A percentile compares a stretch with the other conserved stretches of the same genome.
Conservation (phyloP, 2,888 invertebrate species). For the Alloscopus bannaensis region DNA sequence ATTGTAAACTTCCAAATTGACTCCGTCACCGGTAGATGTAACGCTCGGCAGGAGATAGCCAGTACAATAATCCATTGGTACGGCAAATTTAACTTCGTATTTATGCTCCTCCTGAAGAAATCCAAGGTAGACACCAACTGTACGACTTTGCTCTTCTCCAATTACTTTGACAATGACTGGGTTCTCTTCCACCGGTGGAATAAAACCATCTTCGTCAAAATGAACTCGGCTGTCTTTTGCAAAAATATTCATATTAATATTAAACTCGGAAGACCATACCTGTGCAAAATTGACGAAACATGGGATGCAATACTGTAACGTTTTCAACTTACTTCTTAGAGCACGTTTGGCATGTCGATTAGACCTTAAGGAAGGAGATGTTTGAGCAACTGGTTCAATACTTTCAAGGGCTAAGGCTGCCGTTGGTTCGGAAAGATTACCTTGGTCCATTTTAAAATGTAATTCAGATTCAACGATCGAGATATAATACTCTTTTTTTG, state of each 20-base stretch:
- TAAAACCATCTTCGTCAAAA: conserved; percentile 67
- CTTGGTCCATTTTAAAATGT: conserved; percentile 44
- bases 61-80: conserved; percentile 66
- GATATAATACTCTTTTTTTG: too few species aligned
- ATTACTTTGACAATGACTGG: conserved; percentile 66
- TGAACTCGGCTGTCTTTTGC: conserved; percentile 71
- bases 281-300: background rate
- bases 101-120: conserved; percentile 70
- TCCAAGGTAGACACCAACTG: conserved; percentile 69
- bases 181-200: conserved; percentile 62
- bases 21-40: conserved; percentile 29
- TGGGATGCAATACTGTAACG: background rate
- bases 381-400: conserved; percentile 58
- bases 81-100: conserved; percentile 67
- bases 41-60: conserved; percentile 46
- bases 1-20: conserved; percentile 36
- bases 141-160: conserved; percentile 66
- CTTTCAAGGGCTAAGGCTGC: background rate
- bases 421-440: conserved; percentile 37
- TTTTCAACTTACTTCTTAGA: conserved; percentile 47
- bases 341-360: conserved; percentile 60
- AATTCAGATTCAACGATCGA: too few species aligned
- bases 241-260: conserved; percentile 12
- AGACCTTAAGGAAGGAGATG: conserved; percentile 54
- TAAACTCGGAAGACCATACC: background rate